Conservation (phyloP, 2,797 vertebrate species). For the Mormyrops attenuatus region DNA sequence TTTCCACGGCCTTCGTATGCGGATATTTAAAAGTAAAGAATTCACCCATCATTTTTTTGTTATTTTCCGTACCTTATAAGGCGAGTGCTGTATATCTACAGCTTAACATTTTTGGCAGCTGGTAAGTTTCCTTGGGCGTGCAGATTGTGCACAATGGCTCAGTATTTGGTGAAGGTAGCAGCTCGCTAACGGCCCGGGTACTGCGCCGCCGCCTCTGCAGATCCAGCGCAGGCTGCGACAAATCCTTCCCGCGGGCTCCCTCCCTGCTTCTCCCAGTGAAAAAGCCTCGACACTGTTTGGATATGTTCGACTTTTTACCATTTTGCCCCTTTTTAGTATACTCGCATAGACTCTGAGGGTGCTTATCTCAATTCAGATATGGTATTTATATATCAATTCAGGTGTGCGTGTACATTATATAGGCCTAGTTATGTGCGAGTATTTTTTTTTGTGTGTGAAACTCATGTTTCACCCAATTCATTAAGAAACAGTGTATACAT, state of each 20-base stretch:
- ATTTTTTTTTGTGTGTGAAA: not conserved
- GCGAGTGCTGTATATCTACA: not conserved
- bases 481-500: not conserved
- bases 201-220: not conserved
- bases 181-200: not conserved
- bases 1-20: not conserved
- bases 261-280: not conserved
- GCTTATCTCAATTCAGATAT: not conserved
- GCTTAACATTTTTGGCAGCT: conserved; percentile 3
- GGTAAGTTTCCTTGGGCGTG: not conserved
- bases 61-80: not conserved
- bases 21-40: not conserved
- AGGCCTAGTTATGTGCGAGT: not conserved
- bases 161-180: not conserved
- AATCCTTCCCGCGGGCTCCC: not conserved
- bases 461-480: not conserved
- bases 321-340: not conserved
- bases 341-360: not conserved
- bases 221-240: not conserved
- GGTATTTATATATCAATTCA: not conserved
- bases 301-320: not conserved
- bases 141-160: not conserved
- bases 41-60: not conserved
- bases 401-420: not conserved
- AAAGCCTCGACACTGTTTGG: not conserved